Conservation (phyloP, 2,797 vertebrate genomes). For the Acropternis orthonyx region DNA sequence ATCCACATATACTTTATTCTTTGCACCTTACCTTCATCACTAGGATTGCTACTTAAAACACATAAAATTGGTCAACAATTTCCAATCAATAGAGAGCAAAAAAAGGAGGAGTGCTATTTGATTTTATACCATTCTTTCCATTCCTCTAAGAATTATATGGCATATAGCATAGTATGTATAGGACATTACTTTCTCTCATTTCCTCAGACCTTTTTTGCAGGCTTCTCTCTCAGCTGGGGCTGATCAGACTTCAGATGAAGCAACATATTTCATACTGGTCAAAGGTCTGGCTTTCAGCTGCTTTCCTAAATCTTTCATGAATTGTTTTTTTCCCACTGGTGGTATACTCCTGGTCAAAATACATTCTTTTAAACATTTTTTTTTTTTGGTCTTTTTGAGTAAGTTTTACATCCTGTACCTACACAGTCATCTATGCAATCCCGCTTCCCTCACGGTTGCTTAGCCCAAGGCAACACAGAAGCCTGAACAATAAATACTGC, state of each 20-base stretch:
- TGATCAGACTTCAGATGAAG: not conserved
- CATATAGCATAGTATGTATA: rapidly evolving
- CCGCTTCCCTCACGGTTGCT: rapidly evolving
- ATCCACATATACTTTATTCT: not conserved
- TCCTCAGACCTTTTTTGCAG: not conserved
- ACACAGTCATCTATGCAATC: not conserved
- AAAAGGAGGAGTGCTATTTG: not conserved
- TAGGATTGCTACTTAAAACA: not conserved
- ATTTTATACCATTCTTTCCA: not conserved
- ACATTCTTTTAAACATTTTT: not conserved
- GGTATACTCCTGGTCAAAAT: not conserved
- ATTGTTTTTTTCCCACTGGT: not conserved
- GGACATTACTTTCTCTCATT: not conserved
- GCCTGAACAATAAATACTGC: not conserved
- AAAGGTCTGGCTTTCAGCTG: not conserved
- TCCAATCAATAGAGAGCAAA: not conserved
- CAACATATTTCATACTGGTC: not conserved
- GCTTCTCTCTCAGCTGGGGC: not conserved
- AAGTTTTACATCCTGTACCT: not conserved
- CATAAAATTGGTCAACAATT: not conserved
- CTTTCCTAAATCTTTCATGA: not conserved
- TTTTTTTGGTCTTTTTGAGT: not conserved
- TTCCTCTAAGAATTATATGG: not conserved
- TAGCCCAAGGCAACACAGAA: not conserved
- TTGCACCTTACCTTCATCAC: not conserved